Evolutionary conservation across 2,113 vertebrate genomes (phyloP).

Genomic region (Theropithecus gelada): DNA sequence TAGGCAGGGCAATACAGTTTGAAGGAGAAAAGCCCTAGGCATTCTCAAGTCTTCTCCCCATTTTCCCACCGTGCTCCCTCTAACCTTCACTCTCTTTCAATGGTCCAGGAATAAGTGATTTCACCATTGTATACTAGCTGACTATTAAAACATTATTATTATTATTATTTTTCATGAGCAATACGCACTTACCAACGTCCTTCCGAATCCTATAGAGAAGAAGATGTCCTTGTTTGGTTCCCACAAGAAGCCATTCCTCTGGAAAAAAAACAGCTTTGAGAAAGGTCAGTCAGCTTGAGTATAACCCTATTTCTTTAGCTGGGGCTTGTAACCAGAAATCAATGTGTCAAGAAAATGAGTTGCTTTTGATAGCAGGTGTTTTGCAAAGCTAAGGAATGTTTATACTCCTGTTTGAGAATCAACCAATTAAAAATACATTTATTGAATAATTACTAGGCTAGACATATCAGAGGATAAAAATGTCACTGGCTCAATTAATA

Average conservation of each 20-base stretch:
- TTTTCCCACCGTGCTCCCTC: neutral
- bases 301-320: neutral
- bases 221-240: conserved; percentile 98
- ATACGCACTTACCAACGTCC: conserved; percentile 87
- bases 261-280: conserved; percentile 48
- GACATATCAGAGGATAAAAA: neutral
- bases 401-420: neutral
- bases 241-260: conserved; percentile 99
- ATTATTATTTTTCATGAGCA: neutral
- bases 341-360: conserved; percentile 7
- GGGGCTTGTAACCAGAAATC: neutral
- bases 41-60: neutral
- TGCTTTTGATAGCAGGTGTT: neutral
- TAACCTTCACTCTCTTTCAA: neutral
- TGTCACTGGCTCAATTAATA: neutral
- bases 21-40: neutral
- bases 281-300: neutral
- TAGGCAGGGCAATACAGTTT: neutral
- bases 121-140: neutral
- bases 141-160: neutral
- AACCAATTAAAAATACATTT: neutral
- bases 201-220: conserved; percentile 96
- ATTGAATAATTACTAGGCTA: neutral
- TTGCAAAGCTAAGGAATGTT: conserved; percentile 24
- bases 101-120: neutral